A percentile compares a stretch with the other conserved stretches of the same genome.
These are phyloP conservation scores for Drosophila lacertosa DNA, from an alignment of 1,140 invertebrate genomes.

Conservation along the genomic window DNA sequence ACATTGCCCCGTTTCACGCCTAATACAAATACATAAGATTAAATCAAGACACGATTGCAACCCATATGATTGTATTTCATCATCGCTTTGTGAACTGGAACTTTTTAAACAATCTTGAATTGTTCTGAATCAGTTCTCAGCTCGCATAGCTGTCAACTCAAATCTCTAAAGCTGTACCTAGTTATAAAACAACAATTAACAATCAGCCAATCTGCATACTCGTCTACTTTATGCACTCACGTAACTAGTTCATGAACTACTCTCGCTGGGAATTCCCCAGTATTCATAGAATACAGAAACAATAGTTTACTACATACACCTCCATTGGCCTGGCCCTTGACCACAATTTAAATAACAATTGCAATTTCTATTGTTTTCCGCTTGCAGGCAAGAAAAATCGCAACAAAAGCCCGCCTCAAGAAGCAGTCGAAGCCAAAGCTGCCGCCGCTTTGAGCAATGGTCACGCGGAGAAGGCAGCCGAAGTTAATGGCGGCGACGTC, in stretches of 20 bases:
- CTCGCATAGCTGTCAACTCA: no score
- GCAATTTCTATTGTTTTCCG: neutral
- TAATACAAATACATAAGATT: neutral
- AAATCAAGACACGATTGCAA: neutral
- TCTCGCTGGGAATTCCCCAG: neutral
- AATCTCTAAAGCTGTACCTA: no score
- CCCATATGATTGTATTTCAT: neutral
- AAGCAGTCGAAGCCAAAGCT: conserved; percentile 23
- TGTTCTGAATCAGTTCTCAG: neutral
- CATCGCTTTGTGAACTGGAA: conserved; percentile 1
- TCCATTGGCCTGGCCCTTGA: conserved; percentile 1
- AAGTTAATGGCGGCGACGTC: conserved; percentile 24
- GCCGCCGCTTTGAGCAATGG: conserved; percentile 57
- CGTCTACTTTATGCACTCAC: neutral
- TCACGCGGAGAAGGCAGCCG: conserved; percentile 46
- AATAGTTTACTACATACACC: neutral
- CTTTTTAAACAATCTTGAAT: neutral
- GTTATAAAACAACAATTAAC: neutral
- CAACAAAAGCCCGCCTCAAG: conserved; percentile 65
- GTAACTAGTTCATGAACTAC: neutral
- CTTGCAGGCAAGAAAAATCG: conserved; percentile 68
- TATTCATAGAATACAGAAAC: neutral
- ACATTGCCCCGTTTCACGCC: no score
- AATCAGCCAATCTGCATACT: neutral
- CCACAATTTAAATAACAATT: conserved; percentile 20